Evolutionary conservation across 1,140 invertebrate species (phyloP), one percentile per base, ranked within the genome.

Genomic region (Helicoverpa zea): DNA sequence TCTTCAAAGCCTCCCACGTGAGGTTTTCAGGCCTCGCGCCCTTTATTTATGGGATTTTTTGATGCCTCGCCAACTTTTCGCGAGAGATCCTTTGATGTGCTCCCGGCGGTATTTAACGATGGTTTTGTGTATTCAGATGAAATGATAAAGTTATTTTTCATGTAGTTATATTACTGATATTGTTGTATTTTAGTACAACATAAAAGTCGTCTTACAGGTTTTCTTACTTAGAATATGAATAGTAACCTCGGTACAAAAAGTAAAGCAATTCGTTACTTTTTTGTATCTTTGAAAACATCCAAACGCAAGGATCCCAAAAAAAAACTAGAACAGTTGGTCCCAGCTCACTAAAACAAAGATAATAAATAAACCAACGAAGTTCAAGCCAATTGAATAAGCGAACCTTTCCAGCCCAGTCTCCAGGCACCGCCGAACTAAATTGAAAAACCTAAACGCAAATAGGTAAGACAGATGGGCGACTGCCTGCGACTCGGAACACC

Each of bases 371-470:
- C 18, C 70, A 29, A 3, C 54, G 16, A 58, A 73, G 14, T 23
- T 70, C 14, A 16, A 12, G 29, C 30, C 14, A 43, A 58, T 73
- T 58, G 70, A 73, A 58, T 43, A 56, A 56, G 29, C n/a, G 43
- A 56, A 12, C 52, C 16, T 35, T 29, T 3, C 68, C 35, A 43
- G 49, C 2, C 12, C 3, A 35, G 70, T 73, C 51, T 73, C 68
- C 0, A 56, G 51, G 51, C 52, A 52, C 18, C 63, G 52, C 12
- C 51, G 68, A 2, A 56, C 13, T 12, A 58, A 58, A 73, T 73
- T 73, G 70, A 73, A 75, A 75, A 75, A 75, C 30, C 73, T 63
- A 49, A 58, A 58, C 56, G 73, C 58, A 75, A 75, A 61, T 63
- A 49, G n/a, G 35, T 75, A 61, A 61, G 56, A 68, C 63, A 56